Evolutionary conservation across 1,140 invertebrate species (phyloP).

Genomic region (Hycleus cichorii): DNA sequence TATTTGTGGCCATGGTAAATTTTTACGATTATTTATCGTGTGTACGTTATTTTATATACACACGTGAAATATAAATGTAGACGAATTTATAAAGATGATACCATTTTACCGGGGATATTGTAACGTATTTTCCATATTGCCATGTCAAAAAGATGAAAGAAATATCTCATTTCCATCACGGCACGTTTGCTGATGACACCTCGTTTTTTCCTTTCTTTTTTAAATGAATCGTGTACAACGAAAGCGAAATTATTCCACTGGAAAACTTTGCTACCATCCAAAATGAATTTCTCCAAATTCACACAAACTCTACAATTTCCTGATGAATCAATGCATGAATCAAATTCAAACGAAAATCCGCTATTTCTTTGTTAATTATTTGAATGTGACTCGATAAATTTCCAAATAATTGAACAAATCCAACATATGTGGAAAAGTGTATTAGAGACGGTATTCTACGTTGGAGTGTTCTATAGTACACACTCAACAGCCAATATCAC

Average conservation of each 20-base stretch:
- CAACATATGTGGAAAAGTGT: conserved; percentile 7
- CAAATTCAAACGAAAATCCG: too few species aligned
- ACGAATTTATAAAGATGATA: conserved; percentile 8
- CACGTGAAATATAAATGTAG: conserved; percentile 11
- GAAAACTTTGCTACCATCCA: not conserved
- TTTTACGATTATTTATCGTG: conserved; percentile 5
- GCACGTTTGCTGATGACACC: conserved; percentile 9
- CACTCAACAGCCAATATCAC: conserved; percentile 10
- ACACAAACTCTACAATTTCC: too few species aligned
- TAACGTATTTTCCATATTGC: conserved; percentile 9
- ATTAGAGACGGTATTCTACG: not conserved
- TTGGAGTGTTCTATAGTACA: not conserved
- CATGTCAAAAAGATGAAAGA: conserved; percentile 9
- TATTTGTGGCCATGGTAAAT: not conserved
- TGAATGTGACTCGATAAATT: not conserved
- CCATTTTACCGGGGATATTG: conserved; percentile 4
- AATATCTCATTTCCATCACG: conserved; percentile 12
- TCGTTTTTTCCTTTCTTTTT: conserved; percentile 3
- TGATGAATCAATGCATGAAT: too few species aligned
- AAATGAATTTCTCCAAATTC: not conserved
- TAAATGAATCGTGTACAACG: not conserved
- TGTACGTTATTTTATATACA: too few species aligned
- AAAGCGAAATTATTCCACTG: not conserved
- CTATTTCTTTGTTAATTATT: too few species aligned
- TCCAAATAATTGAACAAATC: conserved; percentile 15